Evolutionary conservation across 2,797 vertebrate genomes (phyloP).

Genomic region (Neopelma chrysocephalum): DNA sequence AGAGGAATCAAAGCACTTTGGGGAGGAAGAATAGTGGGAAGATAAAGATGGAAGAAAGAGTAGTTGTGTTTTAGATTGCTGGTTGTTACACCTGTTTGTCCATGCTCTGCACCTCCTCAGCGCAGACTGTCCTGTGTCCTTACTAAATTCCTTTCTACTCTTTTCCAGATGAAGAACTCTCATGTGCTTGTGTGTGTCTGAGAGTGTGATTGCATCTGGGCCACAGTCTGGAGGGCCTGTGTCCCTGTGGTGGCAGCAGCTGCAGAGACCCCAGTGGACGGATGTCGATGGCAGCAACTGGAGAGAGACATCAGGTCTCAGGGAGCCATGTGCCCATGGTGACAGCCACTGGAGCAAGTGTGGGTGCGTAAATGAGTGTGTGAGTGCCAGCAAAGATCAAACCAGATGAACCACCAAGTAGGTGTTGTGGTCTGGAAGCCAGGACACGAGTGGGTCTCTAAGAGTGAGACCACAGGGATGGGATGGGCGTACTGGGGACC

Average conservation of each 20-base stretch:
- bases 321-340: not conserved
- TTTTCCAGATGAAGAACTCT: not conserved
- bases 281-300: not conserved
- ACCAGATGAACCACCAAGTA: not conserved
- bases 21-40: not conserved
- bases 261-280: not conserved
- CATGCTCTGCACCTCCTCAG: not conserved
- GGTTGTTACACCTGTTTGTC: not conserved
- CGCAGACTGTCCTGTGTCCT: not conserved
- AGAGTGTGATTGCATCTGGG: not conserved
- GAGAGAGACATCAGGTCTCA: fast-evolving
- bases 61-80: not conserved
- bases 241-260: not conserved
- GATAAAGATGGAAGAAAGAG: not conserved
- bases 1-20: not conserved
- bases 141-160: not conserved
- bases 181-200: not conserved
- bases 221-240: fast-evolving
- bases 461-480: fast-evolving
- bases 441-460: not conserved
- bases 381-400: not conserved
- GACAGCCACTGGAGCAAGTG: fast-evolving
- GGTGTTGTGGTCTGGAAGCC: not conserved
- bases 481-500: fast-evolving
- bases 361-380: not conserved